Percentiles rank a stretch among this genome's conserved stretches.
Evolutionary conservation across 2,888 invertebrate species (phyloP).

Genomic region (Hemaris fuciformis): DNA sequence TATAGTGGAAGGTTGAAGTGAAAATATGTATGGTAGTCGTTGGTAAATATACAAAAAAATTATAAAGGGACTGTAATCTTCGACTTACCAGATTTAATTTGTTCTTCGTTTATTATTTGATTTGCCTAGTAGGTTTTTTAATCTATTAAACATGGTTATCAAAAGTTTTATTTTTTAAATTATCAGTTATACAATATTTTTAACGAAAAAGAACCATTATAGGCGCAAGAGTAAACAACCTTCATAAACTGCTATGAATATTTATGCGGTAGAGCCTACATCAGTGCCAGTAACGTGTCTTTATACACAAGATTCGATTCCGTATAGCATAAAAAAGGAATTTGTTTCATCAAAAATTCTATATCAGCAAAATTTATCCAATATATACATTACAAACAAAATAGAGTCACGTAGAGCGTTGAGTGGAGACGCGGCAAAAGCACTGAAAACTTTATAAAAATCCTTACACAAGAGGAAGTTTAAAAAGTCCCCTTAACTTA

Average conservation of each 20-base stretch:
- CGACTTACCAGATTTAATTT: too few species aligned
- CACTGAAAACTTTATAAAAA: neutral
- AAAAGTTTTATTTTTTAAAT: too few species aligned
- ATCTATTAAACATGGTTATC: too few species aligned
- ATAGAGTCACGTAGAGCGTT: neutral
- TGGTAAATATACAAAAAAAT: too few species aligned
- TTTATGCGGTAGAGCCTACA: neutral
- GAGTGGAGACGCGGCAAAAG: neutral
- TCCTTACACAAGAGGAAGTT: constrained; percentile 3
- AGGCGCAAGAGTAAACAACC: neutral
- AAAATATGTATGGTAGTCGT: too few species aligned
- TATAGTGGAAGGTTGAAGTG: neutral
- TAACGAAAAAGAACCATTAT: neutral
- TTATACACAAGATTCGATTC: neutral
- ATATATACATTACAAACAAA: neutral
- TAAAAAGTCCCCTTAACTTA: constrained; percentile 7
- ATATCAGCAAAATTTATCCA: neutral
- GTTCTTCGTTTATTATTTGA: too few species aligned
- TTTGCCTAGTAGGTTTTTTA: too few species aligned
- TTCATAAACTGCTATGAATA: neutral
- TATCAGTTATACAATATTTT: neutral
- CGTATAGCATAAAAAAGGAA: neutral
- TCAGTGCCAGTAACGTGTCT: neutral
- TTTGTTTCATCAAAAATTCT: neutral
- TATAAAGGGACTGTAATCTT: too few species aligned